Evolutionary conservation across 2,113 vertebrate species (phyloP).

Genomic region (Octodon degus): DNA sequence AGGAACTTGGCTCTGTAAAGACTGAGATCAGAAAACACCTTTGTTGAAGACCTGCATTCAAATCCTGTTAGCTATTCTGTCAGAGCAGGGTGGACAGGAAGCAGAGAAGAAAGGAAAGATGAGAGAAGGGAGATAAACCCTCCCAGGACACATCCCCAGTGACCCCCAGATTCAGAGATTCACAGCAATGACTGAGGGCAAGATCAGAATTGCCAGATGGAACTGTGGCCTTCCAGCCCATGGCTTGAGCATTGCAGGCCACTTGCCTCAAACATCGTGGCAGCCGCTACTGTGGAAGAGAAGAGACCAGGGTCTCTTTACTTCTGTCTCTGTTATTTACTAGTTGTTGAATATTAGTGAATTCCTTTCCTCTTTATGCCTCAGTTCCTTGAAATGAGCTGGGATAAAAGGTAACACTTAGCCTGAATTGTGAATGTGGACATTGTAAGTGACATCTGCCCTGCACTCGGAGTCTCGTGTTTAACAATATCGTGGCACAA

Average conservation of each 20-base stretch:
- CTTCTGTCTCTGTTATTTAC: not conserved
- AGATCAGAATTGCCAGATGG: not conserved
- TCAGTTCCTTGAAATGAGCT: not conserved
- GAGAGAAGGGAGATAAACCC: too few species aligned
- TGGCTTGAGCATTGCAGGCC: too few species aligned
- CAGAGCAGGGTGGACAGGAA: too few species aligned
- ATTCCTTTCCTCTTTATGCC: not conserved
- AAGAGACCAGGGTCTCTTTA: not conserved
- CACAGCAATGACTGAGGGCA: not conserved
- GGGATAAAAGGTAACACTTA: not conserved
- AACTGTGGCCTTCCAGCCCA: fast-evolving
- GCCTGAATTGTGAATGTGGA: not conserved
- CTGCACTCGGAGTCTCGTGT: not conserved
- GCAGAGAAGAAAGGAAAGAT: too few species aligned
- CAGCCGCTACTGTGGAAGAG: too few species aligned
- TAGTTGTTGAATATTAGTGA: too few species aligned
- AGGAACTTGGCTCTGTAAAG: not conserved
- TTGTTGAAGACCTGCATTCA: not conserved
- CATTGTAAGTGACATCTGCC: too few species aligned
- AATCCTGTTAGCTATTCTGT: not conserved
- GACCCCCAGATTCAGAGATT: too few species aligned
- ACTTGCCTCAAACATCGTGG: not conserved
- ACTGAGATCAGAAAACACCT: not conserved
- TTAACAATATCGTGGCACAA: fast-evolving
- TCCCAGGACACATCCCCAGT: too few species aligned